Percentiles rank a stretch among this genome's conserved stretches.
These are phyloP conservation scores for Cephalopachus bancanus DNA, from an alignment of 2,797 vertebrate species.

Conservation along the genomic window DNA sequence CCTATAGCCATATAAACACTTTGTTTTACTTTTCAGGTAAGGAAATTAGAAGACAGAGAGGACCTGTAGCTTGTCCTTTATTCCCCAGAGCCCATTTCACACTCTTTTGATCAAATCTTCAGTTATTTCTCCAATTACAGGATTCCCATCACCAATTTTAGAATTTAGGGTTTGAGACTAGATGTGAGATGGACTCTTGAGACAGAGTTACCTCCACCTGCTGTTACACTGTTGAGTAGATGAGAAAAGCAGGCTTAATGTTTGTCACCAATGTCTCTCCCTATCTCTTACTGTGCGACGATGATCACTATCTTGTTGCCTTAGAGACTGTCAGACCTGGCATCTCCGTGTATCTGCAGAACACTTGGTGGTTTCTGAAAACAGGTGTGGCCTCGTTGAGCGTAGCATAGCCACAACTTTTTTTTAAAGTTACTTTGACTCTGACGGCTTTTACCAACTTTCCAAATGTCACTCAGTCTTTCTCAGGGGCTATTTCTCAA, in stretches of 20 bases:
- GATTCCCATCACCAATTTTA: not conserved
- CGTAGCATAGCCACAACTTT: constrained; percentile 73
- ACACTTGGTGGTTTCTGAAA: constrained; percentile 83
- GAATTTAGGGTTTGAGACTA: not conserved
- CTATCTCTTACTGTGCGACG: constrained; percentile 23
- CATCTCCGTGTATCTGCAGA: constrained; percentile 84
- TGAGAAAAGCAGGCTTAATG: not conserved
- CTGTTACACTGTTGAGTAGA: not conserved
- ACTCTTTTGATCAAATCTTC: not conserved
- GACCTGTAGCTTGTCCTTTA: not conserved
- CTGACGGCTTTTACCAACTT: constrained; percentile 79
- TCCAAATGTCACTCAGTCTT: constrained; percentile 78
- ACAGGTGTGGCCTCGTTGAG: constrained; percentile 84
- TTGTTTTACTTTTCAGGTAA: not conserved
- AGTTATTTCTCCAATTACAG: not conserved
- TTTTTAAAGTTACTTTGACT: constrained; percentile 76
- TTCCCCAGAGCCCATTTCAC: not conserved
- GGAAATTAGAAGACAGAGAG: not conserved
- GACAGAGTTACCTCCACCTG: not conserved
- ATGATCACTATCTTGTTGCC: constrained; percentile 83
- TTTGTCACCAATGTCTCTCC: constrained; percentile 42
- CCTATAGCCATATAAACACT: not conserved
- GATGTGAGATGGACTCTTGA: not conserved
- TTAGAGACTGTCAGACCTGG: constrained; percentile 81
- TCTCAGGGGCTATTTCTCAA: constrained; percentile 69